Conservation (phyloP, 1,140 invertebrate genomes). For the Battus philenor region DNA sequence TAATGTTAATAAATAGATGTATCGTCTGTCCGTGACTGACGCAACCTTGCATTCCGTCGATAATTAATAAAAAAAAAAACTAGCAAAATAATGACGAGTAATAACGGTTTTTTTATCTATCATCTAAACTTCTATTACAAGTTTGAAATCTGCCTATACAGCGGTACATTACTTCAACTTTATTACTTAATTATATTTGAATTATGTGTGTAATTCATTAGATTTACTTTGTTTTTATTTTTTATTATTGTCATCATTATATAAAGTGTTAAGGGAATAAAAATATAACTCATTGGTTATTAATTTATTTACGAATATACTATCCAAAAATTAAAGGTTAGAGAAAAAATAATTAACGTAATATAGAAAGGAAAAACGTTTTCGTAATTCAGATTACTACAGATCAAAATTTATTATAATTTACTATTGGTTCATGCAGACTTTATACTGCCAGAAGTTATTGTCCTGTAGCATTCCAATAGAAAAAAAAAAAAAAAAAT, state of each 20-base stretch:
- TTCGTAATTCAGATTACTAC: no score
- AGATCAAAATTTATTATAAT: not conserved
- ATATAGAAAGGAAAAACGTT: not conserved
- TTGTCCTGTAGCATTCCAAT: no score
- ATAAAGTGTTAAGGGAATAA: not conserved
- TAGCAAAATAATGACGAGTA: constrained; percentile 17
- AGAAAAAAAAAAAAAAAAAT: no score
- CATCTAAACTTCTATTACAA: no score
- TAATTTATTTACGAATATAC: no score
- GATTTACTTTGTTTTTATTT: not conserved
- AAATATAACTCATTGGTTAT: no score
- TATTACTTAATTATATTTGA: not conserved
- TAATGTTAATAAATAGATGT: constrained; percentile 19
- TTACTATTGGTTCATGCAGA: no score
- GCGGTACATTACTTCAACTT: not conserved
- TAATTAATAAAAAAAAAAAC: constrained; percentile 20
- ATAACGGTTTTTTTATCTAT: constrained; percentile 18
- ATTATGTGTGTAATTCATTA: not conserved
- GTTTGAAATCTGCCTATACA: no score
- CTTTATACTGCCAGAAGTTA: no score
- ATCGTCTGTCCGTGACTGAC: constrained; percentile 17
- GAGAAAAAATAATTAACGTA: no score
- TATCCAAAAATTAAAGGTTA: no score
- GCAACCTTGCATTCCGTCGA: constrained; percentile 25
- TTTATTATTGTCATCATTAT: not conserved